A percentile compares a stretch with the other conserved stretches of the same genome.
Evolutionary conservation across 2,797 vertebrate genomes (phyloP).

Genomic region (Schizopygopsis pylzovi): DNA sequence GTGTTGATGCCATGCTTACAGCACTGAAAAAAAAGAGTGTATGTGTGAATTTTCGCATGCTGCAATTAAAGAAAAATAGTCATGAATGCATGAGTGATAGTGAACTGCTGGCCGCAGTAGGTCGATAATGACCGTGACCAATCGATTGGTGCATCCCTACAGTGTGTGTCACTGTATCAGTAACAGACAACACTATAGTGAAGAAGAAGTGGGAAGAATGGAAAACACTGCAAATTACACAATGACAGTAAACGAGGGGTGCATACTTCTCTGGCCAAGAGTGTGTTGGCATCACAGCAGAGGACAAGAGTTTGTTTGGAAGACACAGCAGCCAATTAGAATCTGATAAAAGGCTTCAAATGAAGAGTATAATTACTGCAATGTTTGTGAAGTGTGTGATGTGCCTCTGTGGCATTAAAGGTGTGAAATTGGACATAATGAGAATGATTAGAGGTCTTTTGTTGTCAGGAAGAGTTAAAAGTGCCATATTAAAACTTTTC

Average conservation of each 20-base stretch:
- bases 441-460: constrained; percentile 43
- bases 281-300: constrained; percentile 28
- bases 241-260: constrained; percentile 1
- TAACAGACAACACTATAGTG: background rate
- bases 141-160: background rate
- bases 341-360: constrained; percentile 51
- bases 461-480: constrained; percentile 1
- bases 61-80: background rate
- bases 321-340: constrained; percentile 49
- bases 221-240: constrained; percentile 7
- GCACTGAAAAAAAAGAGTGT: background rate
- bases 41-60: background rate
- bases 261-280: constrained; percentile 3
- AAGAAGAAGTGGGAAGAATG: background rate
- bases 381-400: constrained; percentile 49
- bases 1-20: background rate
- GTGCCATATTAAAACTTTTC: background rate
- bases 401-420: constrained; percentile 42
- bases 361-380: constrained; percentile 59
- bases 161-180: background rate
- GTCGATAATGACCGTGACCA: background rate
- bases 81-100: background rate
- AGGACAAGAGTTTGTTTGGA: constrained; percentile 46
- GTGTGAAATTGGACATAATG: constrained; percentile 55
- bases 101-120: background rate